A percentile compares a stretch with the other conserved stretches of the same genome.
These are phyloP conservation scores for Blastobasis adustella DNA, from an alignment of 2,888 invertebrate species.

Conservation along the genomic window DNA sequence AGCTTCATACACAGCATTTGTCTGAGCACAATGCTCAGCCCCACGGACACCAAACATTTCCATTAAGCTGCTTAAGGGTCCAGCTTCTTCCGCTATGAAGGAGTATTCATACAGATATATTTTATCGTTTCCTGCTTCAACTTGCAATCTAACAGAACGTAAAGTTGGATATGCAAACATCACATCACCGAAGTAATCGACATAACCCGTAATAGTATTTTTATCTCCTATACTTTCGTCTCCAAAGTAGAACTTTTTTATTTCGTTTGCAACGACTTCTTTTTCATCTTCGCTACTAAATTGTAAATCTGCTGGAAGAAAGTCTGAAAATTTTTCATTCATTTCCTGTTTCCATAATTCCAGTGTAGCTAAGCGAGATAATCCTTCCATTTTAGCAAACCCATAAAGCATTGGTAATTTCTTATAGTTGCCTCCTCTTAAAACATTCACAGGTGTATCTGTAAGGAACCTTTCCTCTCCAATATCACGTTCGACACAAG, in stretches of 20 bases:
- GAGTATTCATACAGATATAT: slow-evolving; percentile 21
- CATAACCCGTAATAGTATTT: slow-evolving; percentile 25
- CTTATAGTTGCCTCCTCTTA: slow-evolving; percentile 23
- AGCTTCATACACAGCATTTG: slow-evolving; percentile 12
- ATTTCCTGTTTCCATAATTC: slow-evolving; percentile 30
- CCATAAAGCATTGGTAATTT: slow-evolving; percentile 39
- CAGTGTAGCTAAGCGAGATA: slow-evolving; percentile 10
- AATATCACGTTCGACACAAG: slow-evolving; percentile 20
- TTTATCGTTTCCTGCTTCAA: slow-evolving; percentile 19
- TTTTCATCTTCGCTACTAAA: slow-evolving; percentile 29
- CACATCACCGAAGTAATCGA: slow-evolving; percentile 48
- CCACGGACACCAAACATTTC: background rate
- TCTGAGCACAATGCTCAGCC: slow-evolving; percentile 7
- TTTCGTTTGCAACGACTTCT: slow-evolving; percentile 22
- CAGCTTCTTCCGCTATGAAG: slow-evolving; percentile 13
- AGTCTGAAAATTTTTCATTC: slow-evolving; percentile 43
- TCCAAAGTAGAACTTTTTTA: slow-evolving; percentile 41
- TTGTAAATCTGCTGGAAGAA: slow-evolving; percentile 36
- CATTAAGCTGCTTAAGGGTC: background rate
- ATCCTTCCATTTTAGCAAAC: slow-evolving; percentile 41
- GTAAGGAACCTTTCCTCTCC: slow-evolving; percentile 25
- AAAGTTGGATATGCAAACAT: slow-evolving; percentile 18
- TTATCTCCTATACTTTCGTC: slow-evolving; percentile 21
- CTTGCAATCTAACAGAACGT: slow-evolving; percentile 16
- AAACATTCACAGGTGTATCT: slow-evolving; percentile 30